Percentiles rank a stretch among this genome's conserved stretches.
These are phyloP conservation scores for Halichoeres trimaculatus DNA, from an alignment of 2,113 vertebrate genomes.

Conservation along the genomic window DNA sequence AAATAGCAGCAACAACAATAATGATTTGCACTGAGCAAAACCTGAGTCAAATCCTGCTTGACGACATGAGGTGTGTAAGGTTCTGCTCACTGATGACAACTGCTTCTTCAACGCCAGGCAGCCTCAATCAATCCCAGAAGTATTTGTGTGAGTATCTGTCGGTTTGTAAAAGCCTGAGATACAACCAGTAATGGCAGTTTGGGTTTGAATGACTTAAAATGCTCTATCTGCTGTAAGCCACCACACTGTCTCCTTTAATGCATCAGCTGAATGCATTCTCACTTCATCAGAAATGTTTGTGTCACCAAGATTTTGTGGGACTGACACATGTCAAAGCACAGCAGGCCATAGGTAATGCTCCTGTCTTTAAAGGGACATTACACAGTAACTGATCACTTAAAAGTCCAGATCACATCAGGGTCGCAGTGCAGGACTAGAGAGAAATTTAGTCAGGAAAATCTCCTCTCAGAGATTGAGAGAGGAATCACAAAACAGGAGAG, in stretches of 20 bases:
- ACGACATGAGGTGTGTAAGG: constrained; percentile 54
- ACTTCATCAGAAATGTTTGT: constrained; percentile 3
- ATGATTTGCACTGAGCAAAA: constrained; percentile 75
- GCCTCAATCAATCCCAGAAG: constrained; percentile 58
- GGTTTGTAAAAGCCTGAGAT: constrained; percentile 73
- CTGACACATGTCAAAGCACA: constrained; percentile 69
- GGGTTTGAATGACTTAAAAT: constrained; percentile 53
- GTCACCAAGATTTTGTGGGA: constrained; percentile 14
- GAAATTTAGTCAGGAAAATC: constrained; percentile 31
- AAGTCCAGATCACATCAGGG: constrained; percentile 46
- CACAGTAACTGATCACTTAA: constrained; percentile 53
- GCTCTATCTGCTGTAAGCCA: constrained; percentile 31
- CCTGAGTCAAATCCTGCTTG: constrained; percentile 78
- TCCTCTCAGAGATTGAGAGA: constrained; percentile 32
- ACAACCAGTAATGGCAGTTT: constrained; percentile 71
- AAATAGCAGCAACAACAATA: constrained; percentile 76
- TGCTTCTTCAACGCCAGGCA: constrained; percentile 45
- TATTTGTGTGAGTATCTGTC: constrained; percentile 18
- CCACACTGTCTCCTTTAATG: constrained; percentile 19
- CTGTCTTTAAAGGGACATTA: constrained; percentile 61
- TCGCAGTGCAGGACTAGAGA: constrained; percentile 46
- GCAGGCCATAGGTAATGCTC: constrained; percentile 63
- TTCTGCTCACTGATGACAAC: constrained; percentile 47
- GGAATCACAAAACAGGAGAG: constrained; percentile 44
- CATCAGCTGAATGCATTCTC: constrained; percentile 24